These are phyloP conservation scores for Adelognathus sp. DNA, from an alignment of 2,888 invertebrate genomes.

Conservation along the genomic window DNA sequence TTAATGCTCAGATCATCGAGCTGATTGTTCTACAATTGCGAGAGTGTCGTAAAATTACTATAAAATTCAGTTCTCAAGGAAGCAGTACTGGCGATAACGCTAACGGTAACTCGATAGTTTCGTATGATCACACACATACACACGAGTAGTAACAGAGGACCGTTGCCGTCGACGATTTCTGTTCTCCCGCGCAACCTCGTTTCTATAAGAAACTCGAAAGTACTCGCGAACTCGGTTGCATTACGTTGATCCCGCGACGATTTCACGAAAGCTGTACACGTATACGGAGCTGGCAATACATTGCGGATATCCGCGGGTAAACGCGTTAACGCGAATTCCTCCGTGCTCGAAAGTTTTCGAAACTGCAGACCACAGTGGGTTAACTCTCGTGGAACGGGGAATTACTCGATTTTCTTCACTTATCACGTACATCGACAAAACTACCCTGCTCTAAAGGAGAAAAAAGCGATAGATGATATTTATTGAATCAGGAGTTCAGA, in stretches of 20 bases:
- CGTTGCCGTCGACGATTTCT: neutral
- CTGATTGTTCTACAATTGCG: neutral
- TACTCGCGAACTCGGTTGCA: neutral
- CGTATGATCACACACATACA: too few species aligned
- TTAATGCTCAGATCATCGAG: neutral
- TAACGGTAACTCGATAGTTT: too few species aligned
- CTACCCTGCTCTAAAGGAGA: neutral
- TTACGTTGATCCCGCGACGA: neutral
- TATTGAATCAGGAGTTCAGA: neutral
- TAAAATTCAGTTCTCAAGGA: too few species aligned
- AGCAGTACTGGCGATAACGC: too few species aligned
- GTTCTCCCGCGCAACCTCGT: neutral
- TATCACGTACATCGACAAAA: neutral
- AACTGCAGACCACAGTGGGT: neutral
- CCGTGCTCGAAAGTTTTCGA: neutral
- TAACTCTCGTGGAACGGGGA: neutral
- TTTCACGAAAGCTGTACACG: neutral
- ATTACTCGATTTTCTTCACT: neutral
- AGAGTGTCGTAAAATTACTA: too few species aligned
- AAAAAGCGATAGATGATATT: neutral
- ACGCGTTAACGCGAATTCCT: constrained; percentile 10
- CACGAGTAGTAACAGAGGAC: neutral
- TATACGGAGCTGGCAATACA: neutral
- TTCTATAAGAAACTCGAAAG: constrained; percentile 1
- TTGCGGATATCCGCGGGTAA: neutral